Evolutionary conservation across 2,888 invertebrate species (phyloP), one percentile per base, ranked within the genome.

Genomic region (Polydrusus cervinus): DNA sequence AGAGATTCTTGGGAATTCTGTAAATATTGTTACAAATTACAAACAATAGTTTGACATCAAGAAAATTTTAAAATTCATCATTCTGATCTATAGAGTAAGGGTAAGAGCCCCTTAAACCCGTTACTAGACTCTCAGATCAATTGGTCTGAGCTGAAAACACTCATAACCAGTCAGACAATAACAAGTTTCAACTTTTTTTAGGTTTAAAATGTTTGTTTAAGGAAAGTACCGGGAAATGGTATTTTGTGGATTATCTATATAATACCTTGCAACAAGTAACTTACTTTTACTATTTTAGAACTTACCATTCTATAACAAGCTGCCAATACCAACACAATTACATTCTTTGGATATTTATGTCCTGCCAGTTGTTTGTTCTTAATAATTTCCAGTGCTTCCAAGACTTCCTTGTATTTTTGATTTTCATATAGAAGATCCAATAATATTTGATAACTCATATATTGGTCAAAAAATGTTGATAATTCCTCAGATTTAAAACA

Each of bases 291-390:
- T 25, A 25, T 25, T 25, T 25, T 38, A 43, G 40, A 9, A 25
- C 81, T 88, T 87, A 93, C 95, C 89, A 94, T 85, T 89, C 94
- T 94, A 82, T 93, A 94, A 83, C 93, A 94, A 20, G 93, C 91
- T 49, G 92, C 95, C 78, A 92, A 83, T 5, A 91, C 88, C 43
- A 95, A 83, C n/a, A 93, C 90, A 5, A 93, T 87, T 60, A 90
- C 88, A 85, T 93, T 93, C 83, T 90, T 91, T 0, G 94, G 94
- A 30, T 5, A 53, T 20, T 53, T 53, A 25, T 53, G 87, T 83
- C 92, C 92, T 77, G 90, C 90, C 1, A 92, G 82, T 83, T 93
- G 91, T 83, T 89, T 90, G 0, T 88, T 83, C 82, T 90, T 89
- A 1, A 94, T 89, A 0, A 85, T 85, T n/a, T 93, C 89, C 84